Base-by-base conservation (phyloP, 1,140 invertebrate genomes). In the Pachyrhynchus sulphureomaculatus region DNA sequence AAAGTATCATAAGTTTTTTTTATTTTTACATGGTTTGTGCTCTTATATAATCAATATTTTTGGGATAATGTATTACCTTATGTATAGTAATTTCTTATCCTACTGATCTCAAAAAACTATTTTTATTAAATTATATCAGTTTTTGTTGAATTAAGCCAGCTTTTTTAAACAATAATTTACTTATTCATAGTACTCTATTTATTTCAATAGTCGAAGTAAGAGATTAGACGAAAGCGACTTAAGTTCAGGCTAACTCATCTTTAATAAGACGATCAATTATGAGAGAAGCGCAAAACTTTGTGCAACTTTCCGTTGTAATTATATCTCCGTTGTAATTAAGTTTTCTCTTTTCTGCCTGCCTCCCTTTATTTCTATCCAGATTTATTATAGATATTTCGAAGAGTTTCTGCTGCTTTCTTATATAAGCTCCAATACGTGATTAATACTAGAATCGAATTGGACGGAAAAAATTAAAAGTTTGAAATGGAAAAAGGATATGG, bases 231-330 rank as follows among this genome's bases (percentile, higher is more conserved):
- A 75, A 74, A 68, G 66, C 70, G 62, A 57, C 55, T 48, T 21
- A 23, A 36, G 39, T 47, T 36, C 57, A 8, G 66, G 68, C 72
- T 76, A 76, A 76, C 72, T 76, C 69, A 76, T 76, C 72, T 75
- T 76, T 76, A 76, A 76, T 76, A 76, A 76, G 74, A 66, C 72
- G 70, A 76, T 76, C 74, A 76, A 76, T 76, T 76, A 76, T 76
- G 71, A 70, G 69, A 62, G 70, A 63, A 68, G 65, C 51, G 63
- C 58, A 70, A 69, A 74, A 73, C 70, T 74, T 70, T 73, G 72
- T 72, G 69, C 68, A 74, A 75, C 72, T 75, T 73, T 70, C 66
- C 63, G 64, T 63, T 70, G 71, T 75, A 72, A 75, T 75, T 74
- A 75, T 72, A 74, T 74, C 70, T 71, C 71, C 67, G n/a, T 71